A percentile compares a stretch with the other conserved stretches of the same genome.
phyloP scores from a whole-genome alignment of 1,140 invertebrate genomes.

The Marisa cornuarietis region DNA sequence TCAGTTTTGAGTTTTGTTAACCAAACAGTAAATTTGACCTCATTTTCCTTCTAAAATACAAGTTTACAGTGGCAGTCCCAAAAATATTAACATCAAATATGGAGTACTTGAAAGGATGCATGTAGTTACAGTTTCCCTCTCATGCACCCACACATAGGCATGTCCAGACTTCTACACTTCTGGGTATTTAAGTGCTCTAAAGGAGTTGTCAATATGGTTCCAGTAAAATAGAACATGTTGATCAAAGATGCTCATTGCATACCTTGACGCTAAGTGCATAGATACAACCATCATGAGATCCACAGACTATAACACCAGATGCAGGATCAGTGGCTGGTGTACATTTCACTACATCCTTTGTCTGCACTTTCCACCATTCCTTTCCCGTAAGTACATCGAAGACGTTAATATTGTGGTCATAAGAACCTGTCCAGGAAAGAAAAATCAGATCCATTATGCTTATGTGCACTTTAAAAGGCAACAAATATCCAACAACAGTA shows the following conservation, averaged over 20 bases:
- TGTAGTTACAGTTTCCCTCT: no score
- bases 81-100: no score
- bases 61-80: no score
- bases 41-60: no score
- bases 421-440: slow-evolving; percentile 71
- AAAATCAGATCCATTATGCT: not conserved
- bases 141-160: no score
- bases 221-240: not conserved
- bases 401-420: slow-evolving; percentile 75
- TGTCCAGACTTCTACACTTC: no score
- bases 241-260: slow-evolving; percentile 31
- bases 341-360: slow-evolving; percentile 75
- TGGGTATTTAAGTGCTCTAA: no score
- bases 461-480: no score
- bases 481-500: slow-evolving; percentile 13
- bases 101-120: no score
- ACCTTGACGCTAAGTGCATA: slow-evolving; percentile 73
- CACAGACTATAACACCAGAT: slow-evolving; percentile 70
- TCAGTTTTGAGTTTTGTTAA: no score
- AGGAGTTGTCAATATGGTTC: no score
- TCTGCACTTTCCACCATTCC: slow-evolving; percentile 73
- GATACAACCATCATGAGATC: slow-evolving; percentile 76
- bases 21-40: no score
- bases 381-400: slow-evolving; percentile 69
- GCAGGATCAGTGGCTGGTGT: slow-evolving; percentile 69